Base-by-base conservation (phyloP, 2,113 vertebrate species). In the Poecilia latipinna region DNA sequence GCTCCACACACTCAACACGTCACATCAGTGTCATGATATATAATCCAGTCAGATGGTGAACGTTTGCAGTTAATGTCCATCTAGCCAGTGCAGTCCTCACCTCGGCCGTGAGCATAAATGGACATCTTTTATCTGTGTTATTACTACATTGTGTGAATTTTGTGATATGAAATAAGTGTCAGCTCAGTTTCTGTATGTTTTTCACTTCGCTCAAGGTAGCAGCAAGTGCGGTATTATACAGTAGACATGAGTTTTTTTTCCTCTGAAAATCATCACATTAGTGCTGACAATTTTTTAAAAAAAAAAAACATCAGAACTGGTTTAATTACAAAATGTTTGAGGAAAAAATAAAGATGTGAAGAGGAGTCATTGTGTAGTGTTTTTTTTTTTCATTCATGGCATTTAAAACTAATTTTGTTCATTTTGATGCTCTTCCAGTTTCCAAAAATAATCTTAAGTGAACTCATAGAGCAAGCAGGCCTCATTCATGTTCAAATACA, bases 161-260 rank as follows among this genome's bases (percentile, higher is more conserved):
- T 90, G 92, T 94, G 93, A 92, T 89, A 90, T 89, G 86, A 91
- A 91, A 85, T 88, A 87, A 68, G 80, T 92, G 88, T 90, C 79
- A 66, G 90, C 92, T 92, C 51, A 82, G 87, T 91, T 92, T 90
- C 78, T 93, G 90, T 93, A 86, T 87, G 87, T 94, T 92, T 91
- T 92, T 88, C 90, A 93, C 86, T 84, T 86, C 82, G 90, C 92
- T 91, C 83, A 90, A 87, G 61, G 84, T 89, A 92, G 87, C 88
- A 85, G 91, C 86, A 72, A 12, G 86, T 90, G 73, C 86, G 79
- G 88, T 85, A 86, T 85, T 80, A 92, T 83, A 87, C 85, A 76
- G 86, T 93, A 93, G 89, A 89, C 84, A 81, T 82, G 51, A 4
- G 15, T 86, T 90, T 86, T 90, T 90, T 90, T 85, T 90, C 88